Evolutionary conservation across 2,888 invertebrate genomes (phyloP), one percentile per base, ranked within the genome.

Genomic region (Lycaena phlaeas): DNA sequence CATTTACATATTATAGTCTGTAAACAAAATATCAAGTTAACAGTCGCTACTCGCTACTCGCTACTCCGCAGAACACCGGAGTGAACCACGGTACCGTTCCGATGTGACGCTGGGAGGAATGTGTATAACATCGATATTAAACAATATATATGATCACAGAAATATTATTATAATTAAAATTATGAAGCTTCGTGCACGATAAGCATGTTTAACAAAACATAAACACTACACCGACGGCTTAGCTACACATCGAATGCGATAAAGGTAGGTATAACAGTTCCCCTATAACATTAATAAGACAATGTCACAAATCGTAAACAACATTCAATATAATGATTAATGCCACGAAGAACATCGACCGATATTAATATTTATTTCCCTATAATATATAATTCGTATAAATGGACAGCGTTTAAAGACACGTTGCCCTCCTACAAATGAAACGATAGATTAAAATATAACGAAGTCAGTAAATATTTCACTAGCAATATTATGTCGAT

Each of bases 271-370:
- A 70, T 59, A 58, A 14, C 22, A 34, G 34, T 22, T 34, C 22
- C 9, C 9, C 57, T 60, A 64, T 61, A 59, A 68, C 62, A 64
- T 56, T 61, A 59, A 63, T 57, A 49, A 43, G 56, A 60, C 58
- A 63, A 64, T 53, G 61, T 61, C 60, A 68, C 68, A 68, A 62
- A 67, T 65, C 54, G 51, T 51, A 52, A 54, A 53, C 65, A 70
- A 72, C 76, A 73, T 68, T 66, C 18, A 34, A 18, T 57, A 71
- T 64, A 50, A 64, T 52, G 54, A 63, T 56, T 64, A 71, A 64
- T 64, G 65, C 70, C 64, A 71, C 69, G 69, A 66, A 73, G 62
- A 72, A 77, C 76, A 73, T 70, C 68, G 61, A 74, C 61, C n/a
- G 64, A 64, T 69, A 66, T 67, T 69, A 65, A 64, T 69, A 74